Conservation (phyloP, 1,140 invertebrate genomes). For the Zaprionus africanus region DNA sequence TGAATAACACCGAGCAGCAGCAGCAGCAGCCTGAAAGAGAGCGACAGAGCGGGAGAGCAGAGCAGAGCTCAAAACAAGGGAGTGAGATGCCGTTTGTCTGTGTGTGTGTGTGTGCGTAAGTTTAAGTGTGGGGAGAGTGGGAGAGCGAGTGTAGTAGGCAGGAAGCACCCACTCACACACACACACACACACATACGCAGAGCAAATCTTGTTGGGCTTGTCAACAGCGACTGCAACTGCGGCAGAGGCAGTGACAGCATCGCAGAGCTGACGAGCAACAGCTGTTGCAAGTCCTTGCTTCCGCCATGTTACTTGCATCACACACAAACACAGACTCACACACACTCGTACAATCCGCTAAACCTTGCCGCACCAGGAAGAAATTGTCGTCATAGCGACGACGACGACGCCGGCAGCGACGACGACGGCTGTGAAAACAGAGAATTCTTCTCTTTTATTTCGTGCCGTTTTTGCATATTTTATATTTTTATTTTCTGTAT, state of each 20-base stretch:
- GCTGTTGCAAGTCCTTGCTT: conserved; percentile 31
- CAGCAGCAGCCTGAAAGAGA: conserved; percentile 20
- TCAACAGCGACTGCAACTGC: not conserved
- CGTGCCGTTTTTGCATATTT: conserved; percentile 37
- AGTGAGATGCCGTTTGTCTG: not conserved
- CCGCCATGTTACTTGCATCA: conserved; percentile 6
- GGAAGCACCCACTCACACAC: conserved; percentile 8
- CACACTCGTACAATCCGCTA: not conserved
- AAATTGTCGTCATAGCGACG: conserved; percentile 10
- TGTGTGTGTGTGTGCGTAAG: not conserved
- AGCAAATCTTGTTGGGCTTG: conserved; percentile 12
- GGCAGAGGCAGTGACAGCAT: not conserved
- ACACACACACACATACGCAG: not conserved
- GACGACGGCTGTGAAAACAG: conserved; percentile 26
- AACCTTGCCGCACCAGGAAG: conserved; percentile 40
- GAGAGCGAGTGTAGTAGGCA: not conserved
- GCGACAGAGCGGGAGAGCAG: conserved; percentile 40
- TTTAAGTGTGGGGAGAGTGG: not conserved
- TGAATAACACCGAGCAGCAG: conserved; percentile 38
- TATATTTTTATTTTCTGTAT: conserved; percentile 32
- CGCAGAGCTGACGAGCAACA: conserved; percentile 6
- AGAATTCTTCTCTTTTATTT: conserved; percentile 28
- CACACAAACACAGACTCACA: not conserved
- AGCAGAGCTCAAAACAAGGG: not conserved
- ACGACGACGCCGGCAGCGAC: conserved; percentile 3